Base-by-base conservation (phyloP, 2,113 vertebrate genomes). In the Verasper variegatus region DNA sequence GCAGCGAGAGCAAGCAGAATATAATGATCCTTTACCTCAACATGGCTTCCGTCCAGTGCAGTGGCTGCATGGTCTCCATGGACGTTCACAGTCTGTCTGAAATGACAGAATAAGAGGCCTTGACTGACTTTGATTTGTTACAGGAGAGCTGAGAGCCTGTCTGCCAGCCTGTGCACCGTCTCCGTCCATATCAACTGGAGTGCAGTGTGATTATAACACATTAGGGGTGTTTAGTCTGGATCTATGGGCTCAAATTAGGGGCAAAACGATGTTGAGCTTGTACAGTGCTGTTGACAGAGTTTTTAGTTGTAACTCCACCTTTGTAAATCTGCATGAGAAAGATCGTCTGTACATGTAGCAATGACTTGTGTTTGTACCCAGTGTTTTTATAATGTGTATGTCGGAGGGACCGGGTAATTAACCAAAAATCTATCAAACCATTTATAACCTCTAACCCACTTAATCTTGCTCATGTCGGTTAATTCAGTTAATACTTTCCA, bases 21-120 rank as follows among this genome's bases (percentile, higher is more conserved):
- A 79, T 79, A 86, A 88, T 90, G 82, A 88, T 90, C 84, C 81
- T 89, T 88, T 85, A 86, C 85, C 78, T 80, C 78, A n/a, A 65
- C 59, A 4, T 78, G 79, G 85, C 88, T 80, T 83, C 82, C 74
- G 65, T 72, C 78, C 70, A 78, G 82, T n/a, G 1, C n/a, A 76
- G 78, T 20, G 12, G 40, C 57, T 71, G 71, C 55, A 65, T 68
- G 80, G 85, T 71, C 40, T 64, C 79, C 72, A 67, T 67, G 68
- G 71, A 85, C 88, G 80, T 82, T 82, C n/a, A 37, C 31, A 67
- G 55, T 82, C 81, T 65, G 86, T 78, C 81, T 85, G 72, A 84
- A 78, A 69, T 81, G 83, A 86, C 78, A 82, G 77, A 76, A 79
- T 54, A 51, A 83, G 76, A 82, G 63, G 75, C 80, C 49, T 35